These are phyloP conservation scores for Acanthis flammea DNA, from an alignment of 2,797 vertebrate genomes.

Conservation along the genomic window DNA sequence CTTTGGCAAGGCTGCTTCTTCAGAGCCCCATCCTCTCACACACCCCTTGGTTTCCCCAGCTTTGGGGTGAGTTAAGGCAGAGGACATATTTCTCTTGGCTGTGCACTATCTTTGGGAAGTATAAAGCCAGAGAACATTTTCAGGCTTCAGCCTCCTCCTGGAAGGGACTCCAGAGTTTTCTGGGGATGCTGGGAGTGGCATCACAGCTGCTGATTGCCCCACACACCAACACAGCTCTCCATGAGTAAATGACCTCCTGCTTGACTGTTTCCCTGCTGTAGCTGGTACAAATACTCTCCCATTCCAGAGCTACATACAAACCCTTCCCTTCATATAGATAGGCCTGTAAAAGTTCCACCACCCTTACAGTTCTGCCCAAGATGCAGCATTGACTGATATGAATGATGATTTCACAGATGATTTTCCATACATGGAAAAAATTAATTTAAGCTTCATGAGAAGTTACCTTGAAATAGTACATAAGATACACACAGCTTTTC, in stretches of 20 bases:
- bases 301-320: not conserved
- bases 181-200: not conserved
- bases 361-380: not conserved
- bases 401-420: not conserved
- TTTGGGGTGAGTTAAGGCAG: not conserved
- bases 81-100: not conserved
- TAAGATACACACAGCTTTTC: not conserved
- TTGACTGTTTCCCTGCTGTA: not conserved
- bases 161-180: not conserved
- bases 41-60: rapidly evolving
- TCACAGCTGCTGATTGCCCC: not conserved
- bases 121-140: not conserved
- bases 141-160: not conserved
- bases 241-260: not conserved
- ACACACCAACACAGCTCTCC: no score
- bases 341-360: not conserved
- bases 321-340: not conserved
- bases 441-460: not conserved
- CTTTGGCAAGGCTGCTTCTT: not conserved
- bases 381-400: not conserved
- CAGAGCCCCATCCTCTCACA: not conserved
- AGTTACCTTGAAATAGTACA: not conserved
- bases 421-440: not conserved
- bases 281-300: not conserved
- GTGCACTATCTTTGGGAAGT: not conserved